Evolutionary conservation across 2,797 vertebrate genomes (phyloP), one percentile per base, ranked within the genome.

Genomic region (Champsocephalus esox): DNA sequence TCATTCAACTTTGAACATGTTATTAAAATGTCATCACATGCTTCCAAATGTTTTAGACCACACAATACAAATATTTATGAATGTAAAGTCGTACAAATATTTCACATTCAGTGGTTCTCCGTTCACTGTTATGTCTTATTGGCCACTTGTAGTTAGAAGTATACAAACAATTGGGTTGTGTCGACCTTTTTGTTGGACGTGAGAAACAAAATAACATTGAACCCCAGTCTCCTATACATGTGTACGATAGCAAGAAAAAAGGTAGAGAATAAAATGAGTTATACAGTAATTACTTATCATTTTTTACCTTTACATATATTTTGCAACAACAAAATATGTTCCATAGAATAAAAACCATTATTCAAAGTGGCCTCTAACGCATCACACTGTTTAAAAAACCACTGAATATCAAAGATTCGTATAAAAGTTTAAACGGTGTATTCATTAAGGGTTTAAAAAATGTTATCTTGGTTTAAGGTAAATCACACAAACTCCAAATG

Each of bases 21-120:
- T 76, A 88, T 79, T 57, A 84, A 21, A 44, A 89, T 79, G 54
- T 82, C 58, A 77, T 79, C 57, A 81, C 87, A 90, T 86, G 77
- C 28, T 28, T 28, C 28, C 4, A 28, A 5, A 28, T 28, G 28
- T 28, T 86, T 49, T 66, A 73, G 34, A 77, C 19, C 54, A 81
- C 52, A 86, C 44, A 51, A 85, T 59, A 74, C 54, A 87, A 45
- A 68, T 51, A 51, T 41, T n/a, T 28, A 28, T 28, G 28, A 62
- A 44, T 51, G 19, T 73, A 73, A 61, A 73, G 16, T 64, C 56
- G 46, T 17, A 70, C 2, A 66, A 28, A 54, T 32, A 51, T 70
- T 88, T 89, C 82, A 86, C 71, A 14, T 79, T 84, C 78, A 84
- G 81, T 77, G 85, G 78, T 83, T 91, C 14, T 66, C 19, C 14